Conservation (phyloP, 2,888 invertebrate species). For the Patella depressa region DNA sequence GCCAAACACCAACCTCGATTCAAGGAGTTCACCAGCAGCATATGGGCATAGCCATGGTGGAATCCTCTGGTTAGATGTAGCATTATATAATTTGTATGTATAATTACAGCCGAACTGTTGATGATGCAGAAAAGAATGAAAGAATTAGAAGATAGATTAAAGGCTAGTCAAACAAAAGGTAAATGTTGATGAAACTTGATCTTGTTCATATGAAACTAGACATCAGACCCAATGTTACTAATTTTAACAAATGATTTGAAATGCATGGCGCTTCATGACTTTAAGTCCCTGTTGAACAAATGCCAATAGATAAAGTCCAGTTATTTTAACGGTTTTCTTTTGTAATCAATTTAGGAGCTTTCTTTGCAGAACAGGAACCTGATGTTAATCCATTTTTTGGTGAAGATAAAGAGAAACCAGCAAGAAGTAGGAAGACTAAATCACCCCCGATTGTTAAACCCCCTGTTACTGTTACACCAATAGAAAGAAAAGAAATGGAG, state of each 20-base stretch:
- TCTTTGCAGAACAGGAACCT: background rate
- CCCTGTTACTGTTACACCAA: background rate
- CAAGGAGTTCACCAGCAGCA: too few species aligned
- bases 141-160: conserved; percentile 39
- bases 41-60: too few species aligned
- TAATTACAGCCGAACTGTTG: conserved; percentile 47
- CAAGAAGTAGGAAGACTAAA: background rate
- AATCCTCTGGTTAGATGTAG: background rate
- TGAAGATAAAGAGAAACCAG: background rate
- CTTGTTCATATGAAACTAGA: too few species aligned
- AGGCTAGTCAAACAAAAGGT: background rate
- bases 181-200: too few species aligned
- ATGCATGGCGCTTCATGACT: too few species aligned
- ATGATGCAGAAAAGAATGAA: conserved; percentile 58
- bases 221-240: too few species aligned
- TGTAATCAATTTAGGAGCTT: too few species aligned
- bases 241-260: too few species aligned
- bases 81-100: conserved; percentile 6
- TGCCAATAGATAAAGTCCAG: too few species aligned
- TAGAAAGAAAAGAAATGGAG: conserved; percentile 26
- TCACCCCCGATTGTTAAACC: background rate
- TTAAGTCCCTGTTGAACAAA: too few species aligned
- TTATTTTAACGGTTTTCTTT: too few species aligned
- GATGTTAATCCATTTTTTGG: background rate
- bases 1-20: too few species aligned